A percentile compares a stretch with the other conserved stretches of the same genome.
Evolutionary conservation across 2,113 vertebrate species (phyloP).

Genomic region (Indri indri): DNA sequence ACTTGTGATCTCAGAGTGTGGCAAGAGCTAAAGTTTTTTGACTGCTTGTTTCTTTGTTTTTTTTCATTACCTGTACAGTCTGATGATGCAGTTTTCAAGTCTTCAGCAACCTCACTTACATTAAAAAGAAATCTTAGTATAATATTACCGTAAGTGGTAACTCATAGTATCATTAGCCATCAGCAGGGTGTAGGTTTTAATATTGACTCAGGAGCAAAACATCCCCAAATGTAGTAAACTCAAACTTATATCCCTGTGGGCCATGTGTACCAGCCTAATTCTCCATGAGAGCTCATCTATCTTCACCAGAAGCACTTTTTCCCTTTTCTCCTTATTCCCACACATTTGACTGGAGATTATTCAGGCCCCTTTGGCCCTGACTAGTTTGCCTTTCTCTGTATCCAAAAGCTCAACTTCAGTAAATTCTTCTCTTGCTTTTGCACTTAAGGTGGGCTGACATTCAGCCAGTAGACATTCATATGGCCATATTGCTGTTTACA

Average conservation of each 20-base stretch:
- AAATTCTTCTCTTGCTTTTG: slow-evolving; percentile 20
- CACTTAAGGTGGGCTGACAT: not conserved
- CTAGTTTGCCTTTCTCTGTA: not conserved
- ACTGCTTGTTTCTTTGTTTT: not conserved
- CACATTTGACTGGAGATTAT: not conserved
- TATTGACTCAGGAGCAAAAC: slow-evolving; percentile 9
- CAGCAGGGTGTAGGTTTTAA: not conserved
- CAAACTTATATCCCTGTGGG: not conserved
- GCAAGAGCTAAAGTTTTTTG: not conserved
- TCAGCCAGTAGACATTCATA: not conserved
- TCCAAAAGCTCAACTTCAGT: not conserved
- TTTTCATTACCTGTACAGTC: not conserved
- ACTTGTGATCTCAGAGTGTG: not conserved
- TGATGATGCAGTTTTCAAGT: not conserved
- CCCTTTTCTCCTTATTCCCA: not conserved
- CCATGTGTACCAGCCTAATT: not conserved
- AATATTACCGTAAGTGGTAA: not conserved
- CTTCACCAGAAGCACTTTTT: not conserved
- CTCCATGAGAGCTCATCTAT: not conserved
- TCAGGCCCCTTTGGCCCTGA: not conserved
- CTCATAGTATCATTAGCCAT: not conserved
- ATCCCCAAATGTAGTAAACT: slow-evolving; percentile 2
- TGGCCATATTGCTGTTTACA: not conserved
- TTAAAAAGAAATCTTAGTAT: not conserved
- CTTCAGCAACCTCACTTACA: not conserved